Base-by-base conservation (phyloP, 2,888 invertebrate species). In the Hyposoter didymator region DNA sequence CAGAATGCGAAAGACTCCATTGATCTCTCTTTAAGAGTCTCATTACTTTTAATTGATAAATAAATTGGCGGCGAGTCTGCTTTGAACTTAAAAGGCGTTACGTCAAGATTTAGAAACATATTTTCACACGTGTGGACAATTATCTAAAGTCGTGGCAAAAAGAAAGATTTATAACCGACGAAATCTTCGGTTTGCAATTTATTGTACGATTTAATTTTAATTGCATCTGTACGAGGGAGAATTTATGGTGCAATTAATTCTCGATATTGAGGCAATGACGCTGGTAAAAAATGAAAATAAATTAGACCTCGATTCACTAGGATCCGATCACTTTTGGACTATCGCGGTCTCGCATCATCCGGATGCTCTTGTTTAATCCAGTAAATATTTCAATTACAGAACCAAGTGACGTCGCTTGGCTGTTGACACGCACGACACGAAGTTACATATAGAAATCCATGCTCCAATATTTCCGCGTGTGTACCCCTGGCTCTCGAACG, bases 401-500 rank as follows among this genome's bases (percentile, higher is more conserved):
- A 66, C 35, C n/a, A 39, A 6, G 35, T 19, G 66, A 66, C 39
- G n/a, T 39, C 8, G 39, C 7, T 19, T 35, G 39, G 35, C 35
- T 64, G 66, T 66, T 66, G 66, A 66, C 39, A 66, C 66, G 66
- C 35, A 66, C 8, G 19, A 59, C 14, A 59, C 14, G 14, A 3
- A 28, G 14, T 28, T 55, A 12, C 59, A 59, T 28, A 59, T 28
- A 14, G 28, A 28, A 12, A 28, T 1, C 10, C 12, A 59, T 6
- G 6, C 14, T 28, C 22, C 28, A 59, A 59, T 55, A 55, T 55
- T 55, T 22, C 19, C 28, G 22, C 55, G 22, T 12, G 28, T 55
- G 22, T 55, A 28, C 22, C n/a, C 62, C 8, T 43, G 35, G 14
- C 75, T 73, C 75, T 78, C 78, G 76, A 78, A 79, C 78, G 74